phyloP scores from a whole-genome alignment of 2,888 invertebrate genomes.

The Uloborus plumipes region DNA sequence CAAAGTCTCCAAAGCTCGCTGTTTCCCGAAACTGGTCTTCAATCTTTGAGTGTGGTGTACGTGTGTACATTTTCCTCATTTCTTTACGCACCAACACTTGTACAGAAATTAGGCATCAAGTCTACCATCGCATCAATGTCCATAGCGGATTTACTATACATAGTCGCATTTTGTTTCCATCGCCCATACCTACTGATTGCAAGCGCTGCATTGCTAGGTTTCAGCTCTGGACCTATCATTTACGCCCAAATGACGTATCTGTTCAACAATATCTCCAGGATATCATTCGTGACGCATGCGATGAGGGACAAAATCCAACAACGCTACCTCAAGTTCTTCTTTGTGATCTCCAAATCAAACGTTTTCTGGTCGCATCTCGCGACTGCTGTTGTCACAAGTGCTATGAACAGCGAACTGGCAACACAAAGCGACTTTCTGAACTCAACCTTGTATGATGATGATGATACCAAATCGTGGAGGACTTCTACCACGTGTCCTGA shows the following conservation, averaged over 20 bases:
- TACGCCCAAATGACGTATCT: constrained; percentile 58
- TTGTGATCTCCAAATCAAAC: constrained; percentile 45
- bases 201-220: constrained; percentile 42
- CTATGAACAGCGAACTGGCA: too few species aligned
- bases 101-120: constrained; percentile 50
- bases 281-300: constrained; percentile 52
- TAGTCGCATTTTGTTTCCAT: constrained; percentile 57
- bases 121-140: constrained; percentile 45
- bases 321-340: constrained; percentile 60
- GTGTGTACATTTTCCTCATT: constrained; percentile 45
- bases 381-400: too few species aligned
- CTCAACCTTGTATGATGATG: too few species aligned
- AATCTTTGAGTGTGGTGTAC: constrained; percentile 46
- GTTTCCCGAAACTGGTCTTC: constrained; percentile 44
- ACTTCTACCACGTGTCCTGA: too few species aligned
- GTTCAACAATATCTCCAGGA: constrained; percentile 49
- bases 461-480: too few species aligned
- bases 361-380: constrained; percentile 40
- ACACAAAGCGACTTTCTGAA: too few species aligned
- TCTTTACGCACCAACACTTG: constrained; percentile 49
- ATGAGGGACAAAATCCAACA: constrained; percentile 58
- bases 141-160: constrained; percentile 24
- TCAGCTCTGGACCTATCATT: constrained; percentile 50
- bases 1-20: constrained; percentile 59
- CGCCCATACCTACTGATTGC: constrained; percentile 35